Conservation (phyloP, 1,140 invertebrate species). For the Nebria ingens region DNA sequence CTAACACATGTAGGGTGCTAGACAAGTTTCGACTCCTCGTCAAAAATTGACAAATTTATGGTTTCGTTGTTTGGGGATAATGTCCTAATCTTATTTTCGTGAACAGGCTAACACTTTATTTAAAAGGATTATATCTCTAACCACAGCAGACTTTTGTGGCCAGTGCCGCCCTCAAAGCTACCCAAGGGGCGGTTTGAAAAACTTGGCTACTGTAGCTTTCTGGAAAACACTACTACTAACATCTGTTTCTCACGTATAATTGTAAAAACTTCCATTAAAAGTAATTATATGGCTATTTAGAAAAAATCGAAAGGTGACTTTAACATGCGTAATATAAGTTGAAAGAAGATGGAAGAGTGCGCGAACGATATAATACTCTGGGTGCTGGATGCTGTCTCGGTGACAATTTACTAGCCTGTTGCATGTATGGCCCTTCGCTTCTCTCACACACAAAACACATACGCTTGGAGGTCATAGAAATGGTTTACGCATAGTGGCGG, state of each 20-base stretch:
- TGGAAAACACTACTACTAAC: no score
- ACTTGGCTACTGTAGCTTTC: no score
- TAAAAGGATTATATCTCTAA: conserved; percentile 12
- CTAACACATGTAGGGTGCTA: not conserved
- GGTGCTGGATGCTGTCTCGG: conserved; percentile 3
- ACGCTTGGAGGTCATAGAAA: not conserved
- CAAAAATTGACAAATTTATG: conserved; percentile 12
- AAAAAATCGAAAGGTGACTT: no score
- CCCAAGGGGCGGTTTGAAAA: no score
- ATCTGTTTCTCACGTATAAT: no score
- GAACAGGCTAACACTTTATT: conserved; percentile 10
- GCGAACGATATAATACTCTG: not conserved
- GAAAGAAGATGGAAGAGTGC: not conserved
- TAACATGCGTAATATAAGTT: no score
- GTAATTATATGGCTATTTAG: no score
- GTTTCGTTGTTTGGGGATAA: conserved; percentile 8
- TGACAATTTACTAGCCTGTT: conserved; percentile 8
- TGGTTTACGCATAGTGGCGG: not conserved
- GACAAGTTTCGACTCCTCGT: not conserved
- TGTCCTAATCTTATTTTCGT: conserved; percentile 8
- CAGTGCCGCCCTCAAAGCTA: not conserved
- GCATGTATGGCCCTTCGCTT: not conserved
- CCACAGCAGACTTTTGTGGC: conserved; percentile 1
- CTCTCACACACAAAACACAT: not conserved
- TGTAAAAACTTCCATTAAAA: no score